A percentile compares a stretch with the other conserved stretches of the same genome.
Conservation (phyloP, 2,113 vertebrate species). For the Eptatretus burgeri region DNA sequence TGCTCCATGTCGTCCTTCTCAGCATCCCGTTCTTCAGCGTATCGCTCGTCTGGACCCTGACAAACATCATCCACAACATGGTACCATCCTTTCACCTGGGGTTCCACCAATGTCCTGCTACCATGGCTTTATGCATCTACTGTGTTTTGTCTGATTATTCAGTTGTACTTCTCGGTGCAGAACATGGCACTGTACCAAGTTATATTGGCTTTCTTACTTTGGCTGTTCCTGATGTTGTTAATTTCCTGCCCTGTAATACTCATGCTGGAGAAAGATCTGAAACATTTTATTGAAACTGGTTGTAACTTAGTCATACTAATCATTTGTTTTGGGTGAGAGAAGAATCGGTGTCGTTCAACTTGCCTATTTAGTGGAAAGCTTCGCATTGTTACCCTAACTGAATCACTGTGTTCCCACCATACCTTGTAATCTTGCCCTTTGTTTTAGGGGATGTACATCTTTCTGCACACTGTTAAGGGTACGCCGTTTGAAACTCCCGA, state of each 20-base stretch:
- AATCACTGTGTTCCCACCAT: too few relatives aligned
- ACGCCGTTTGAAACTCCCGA: slow-evolving; percentile 93
- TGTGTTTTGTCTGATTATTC: slow-evolving; percentile 3
- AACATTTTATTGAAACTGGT: too few relatives aligned
- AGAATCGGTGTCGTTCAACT: too few relatives aligned
- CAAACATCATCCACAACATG: slow-evolving; percentile 89
- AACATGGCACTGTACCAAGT: slow-evolving; percentile 3
- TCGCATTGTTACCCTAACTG: too few relatives aligned
- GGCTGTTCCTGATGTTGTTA: too few relatives aligned
- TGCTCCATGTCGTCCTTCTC: slow-evolving; percentile 80
- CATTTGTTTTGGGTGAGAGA: too few relatives aligned
- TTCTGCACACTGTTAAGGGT: slow-evolving; percentile 86
- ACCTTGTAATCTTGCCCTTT: too few relatives aligned
- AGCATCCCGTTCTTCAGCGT: slow-evolving; percentile 95
- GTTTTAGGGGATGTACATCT: slow-evolving; percentile 73
- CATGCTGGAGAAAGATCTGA: too few relatives aligned
- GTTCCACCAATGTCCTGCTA: too few relatives aligned
- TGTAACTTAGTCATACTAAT: too few relatives aligned
- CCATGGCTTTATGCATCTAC: slow-evolving; percentile 7
- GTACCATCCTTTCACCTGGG: slow-evolving; percentile 24
- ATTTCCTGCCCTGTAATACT: too few relatives aligned
- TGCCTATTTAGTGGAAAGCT: too few relatives aligned
- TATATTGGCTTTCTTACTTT: background rate
- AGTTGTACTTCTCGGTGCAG: slow-evolving; percentile 8
- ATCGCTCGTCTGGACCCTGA: slow-evolving; percentile 75